Evolutionary conservation across 2,797 vertebrate species (phyloP), one percentile per base, ranked within the genome.

Genomic region (Sebastes trivittatus): DNA sequence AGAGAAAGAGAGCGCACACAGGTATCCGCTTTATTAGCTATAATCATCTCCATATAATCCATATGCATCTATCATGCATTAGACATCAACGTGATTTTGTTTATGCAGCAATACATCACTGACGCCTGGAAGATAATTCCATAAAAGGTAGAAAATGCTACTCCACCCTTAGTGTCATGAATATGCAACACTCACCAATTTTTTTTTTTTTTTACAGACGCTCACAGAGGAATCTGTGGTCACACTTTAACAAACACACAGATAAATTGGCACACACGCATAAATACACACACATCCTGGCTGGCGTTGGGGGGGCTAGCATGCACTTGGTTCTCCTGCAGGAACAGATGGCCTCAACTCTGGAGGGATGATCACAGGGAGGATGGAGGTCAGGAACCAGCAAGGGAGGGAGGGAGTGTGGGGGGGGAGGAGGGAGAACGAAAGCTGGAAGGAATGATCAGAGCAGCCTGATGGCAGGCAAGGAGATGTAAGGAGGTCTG

Each of bases 281-380:
- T 82, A 85, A 82, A 88, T 75, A 85, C 87, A 83, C 84, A 80
- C 73, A 80, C 73, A 84, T 79, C 83, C 84, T 86, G 77, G 75
- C 77, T 88, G 78, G 64, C 71, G 11, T 34, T 49, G 65, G 66
- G 69, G 59, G 66, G 66, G 62, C 77, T 16, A 73, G 77, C 77
- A 77, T 83, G 85, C 66, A 82, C 78, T 91, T 68, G 87, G 80
- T 93, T 91, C 88, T 92, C 90, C 88, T 89, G 87, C 85, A 92
- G 88, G 91, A 95, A 94, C 94, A 95, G 93, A 95, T 95, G 94
- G 94, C 88, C 86, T 93, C 62, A 88, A 88, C 93, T 94, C 92
- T 94, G 89, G 82, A 92, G 92, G 92, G 91, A 92, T 90, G 91
- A 94, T 92, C 93, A 93, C 87, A 93, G 85, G 82, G 89, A 92